Conservation (phyloP, 2,888 invertebrate genomes). For the Yponomeuta sedellus region DNA sequence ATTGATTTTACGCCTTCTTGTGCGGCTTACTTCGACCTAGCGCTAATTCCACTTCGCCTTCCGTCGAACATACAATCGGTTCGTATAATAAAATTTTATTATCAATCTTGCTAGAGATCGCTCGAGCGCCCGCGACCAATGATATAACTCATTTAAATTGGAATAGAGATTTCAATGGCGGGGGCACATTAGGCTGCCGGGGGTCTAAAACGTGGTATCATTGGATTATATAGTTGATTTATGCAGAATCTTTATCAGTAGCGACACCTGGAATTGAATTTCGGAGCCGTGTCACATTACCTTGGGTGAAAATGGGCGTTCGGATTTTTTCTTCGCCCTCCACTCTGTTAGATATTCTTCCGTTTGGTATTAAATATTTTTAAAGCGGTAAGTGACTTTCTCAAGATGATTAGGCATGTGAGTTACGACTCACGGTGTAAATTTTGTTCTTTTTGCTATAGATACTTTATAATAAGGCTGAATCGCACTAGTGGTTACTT, state of each 20-base stretch:
- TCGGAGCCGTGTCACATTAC: slow-evolving; percentile 52
- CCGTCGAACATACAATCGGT: background rate
- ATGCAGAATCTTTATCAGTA: slow-evolving; percentile 71
- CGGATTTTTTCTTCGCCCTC: background rate
- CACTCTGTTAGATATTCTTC: background rate
- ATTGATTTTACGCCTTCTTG: too few relatives aligned
- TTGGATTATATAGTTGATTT: slow-evolving; percentile 74
- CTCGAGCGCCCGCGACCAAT: slow-evolving; percentile 42
- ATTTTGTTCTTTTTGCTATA: background rate
- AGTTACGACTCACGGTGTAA: background rate
- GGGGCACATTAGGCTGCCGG: slow-evolving; percentile 58
- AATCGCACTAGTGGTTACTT: too few relatives aligned
- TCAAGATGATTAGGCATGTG: background rate
- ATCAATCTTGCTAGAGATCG: slow-evolving; percentile 47
- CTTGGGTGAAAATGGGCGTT: slow-evolving; percentile 30
- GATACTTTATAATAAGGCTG: too few relatives aligned
- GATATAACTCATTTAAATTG: slow-evolving; percentile 75
- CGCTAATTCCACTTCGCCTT: background rate
- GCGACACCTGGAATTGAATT: slow-evolving; percentile 68
- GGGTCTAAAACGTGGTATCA: slow-evolving; percentile 61
- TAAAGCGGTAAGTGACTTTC: background rate
- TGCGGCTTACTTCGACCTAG: too few relatives aligned
- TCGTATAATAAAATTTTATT: slow-evolving; percentile 60
- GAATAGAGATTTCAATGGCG: slow-evolving; percentile 66
- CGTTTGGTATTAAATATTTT: background rate